phyloP scores from a whole-genome alignment of 2,113 vertebrate genomes.

The Tenebrosternarchus preto region DNA sequence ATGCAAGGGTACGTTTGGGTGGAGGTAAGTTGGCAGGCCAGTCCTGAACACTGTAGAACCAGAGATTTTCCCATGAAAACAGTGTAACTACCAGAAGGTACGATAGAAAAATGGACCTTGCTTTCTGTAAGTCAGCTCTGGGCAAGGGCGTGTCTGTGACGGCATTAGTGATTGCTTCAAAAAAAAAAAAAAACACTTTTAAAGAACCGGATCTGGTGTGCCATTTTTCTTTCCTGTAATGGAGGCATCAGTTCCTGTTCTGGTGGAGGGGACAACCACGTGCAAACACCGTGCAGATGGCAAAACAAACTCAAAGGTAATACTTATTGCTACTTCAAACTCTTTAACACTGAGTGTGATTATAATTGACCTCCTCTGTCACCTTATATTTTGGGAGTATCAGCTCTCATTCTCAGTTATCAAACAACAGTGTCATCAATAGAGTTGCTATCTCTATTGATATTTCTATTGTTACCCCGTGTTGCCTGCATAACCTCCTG shows the following conservation, averaged over 20 bases:
- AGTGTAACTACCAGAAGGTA: background rate
- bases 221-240: too few relatives aligned
- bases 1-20: background rate
- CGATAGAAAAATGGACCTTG: background rate
- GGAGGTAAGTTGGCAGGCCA: background rate
- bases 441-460: too few relatives aligned
- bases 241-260: too few relatives aligned
- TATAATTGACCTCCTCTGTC: background rate
- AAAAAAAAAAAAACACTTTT: too few relatives aligned
- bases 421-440: too few relatives aligned
- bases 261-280: background rate
- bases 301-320: background rate
- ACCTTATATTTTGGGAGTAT: background rate
- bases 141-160: background rate
- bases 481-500: background rate
- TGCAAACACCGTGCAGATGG: background rate
- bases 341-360: background rate
- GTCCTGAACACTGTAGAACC: background rate
- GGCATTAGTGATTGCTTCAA: background rate
- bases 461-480: too few relatives aligned
- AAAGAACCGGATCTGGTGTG: too few relatives aligned
- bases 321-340: slow-evolving; percentile 8
- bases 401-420: too few relatives aligned
- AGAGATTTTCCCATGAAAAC: background rate
- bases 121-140: background rate